A percentile compares a stretch with the other conserved stretches of the same genome.
These are phyloP conservation scores for Lycophotia porphyrea DNA, from an alignment of 2,888 invertebrate species.

Conservation along the genomic window DNA sequence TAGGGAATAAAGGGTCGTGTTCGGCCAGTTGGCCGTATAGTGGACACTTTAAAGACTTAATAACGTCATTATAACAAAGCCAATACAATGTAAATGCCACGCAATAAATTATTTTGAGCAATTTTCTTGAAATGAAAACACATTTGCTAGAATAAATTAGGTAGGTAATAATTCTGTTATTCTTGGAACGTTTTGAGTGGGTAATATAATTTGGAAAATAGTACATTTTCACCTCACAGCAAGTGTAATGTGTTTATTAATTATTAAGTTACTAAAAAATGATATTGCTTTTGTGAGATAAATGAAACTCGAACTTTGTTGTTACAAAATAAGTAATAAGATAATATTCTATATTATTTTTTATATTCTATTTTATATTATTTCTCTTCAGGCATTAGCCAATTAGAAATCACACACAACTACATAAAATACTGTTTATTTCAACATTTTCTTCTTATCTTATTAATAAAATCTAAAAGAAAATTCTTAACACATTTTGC, in stretches of 20 bases:
- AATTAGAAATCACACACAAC: neutral
- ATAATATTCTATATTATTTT: too few relatives aligned
- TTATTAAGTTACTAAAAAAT: neutral
- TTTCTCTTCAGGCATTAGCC: too few relatives aligned
- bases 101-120: slow-evolving; percentile 21
- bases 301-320: neutral
- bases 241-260: slow-evolving; percentile 7
- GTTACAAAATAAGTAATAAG: too few relatives aligned
- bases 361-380: too few relatives aligned
- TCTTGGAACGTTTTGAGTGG: slow-evolving; percentile 15
- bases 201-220: slow-evolving; percentile 11
- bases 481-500: neutral
- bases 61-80: slow-evolving; percentile 9
- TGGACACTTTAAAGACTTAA: slow-evolving; percentile 9
- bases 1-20: slow-evolving; percentile 15
- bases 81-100: neutral
- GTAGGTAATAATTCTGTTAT: neutral
- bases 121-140: slow-evolving; percentile 33
- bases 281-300: slow-evolving; percentile 7
- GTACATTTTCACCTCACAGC: neutral
- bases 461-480: neutral
- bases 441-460: neutral
- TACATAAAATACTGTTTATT: neutral
- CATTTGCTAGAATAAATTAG: slow-evolving; percentile 21
- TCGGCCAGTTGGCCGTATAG: slow-evolving; percentile 8